Evolutionary conservation across 2,888 invertebrate species (phyloP), one percentile per base, ranked within the genome.

Genomic region (Operophtera brumata): DNA sequence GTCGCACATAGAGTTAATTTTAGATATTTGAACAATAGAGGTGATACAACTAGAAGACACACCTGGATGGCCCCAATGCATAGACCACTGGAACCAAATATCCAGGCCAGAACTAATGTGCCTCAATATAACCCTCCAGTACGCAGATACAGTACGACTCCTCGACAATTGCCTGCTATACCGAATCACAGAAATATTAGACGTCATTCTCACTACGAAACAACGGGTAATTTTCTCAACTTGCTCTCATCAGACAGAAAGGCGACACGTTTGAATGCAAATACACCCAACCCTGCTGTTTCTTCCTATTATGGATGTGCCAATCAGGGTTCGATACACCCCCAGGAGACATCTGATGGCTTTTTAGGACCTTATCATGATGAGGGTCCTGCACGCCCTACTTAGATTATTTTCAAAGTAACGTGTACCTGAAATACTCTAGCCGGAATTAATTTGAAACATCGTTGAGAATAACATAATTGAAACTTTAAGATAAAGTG

Each of bases 151-250:
- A 44, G 51, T 26, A 12, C 44, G 1, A 37, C 47, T 10, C 57
- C 48, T 14, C 52, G 57, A 1, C 48, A 52, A 10, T 34, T 57
- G n/a, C 57, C 57, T 5, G 37, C 47, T 26, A 32, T 52, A 37
- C 52, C 56, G 10, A 40, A 30, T n/a, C 26, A 12, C 2, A 45
- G 6, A 39, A 43, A 36, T 11, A 30, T 11, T 2, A 47, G 47
- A 48, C 52, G 52, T 14, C 51, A 52, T 37, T 57, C 56, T 10
- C 52, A 57, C 28, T 57, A 57, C 13, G 52, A 52, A 32, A 48
- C 52, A 12, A 37, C 57, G n/a, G 48, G 45, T 1, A 49, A 57
- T 41, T 52, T 52, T 13, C 20, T 52, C 2, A 35, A 45, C 36
- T 52, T 57, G 44, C 41, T 57, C 20, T n/a, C 37, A 12, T n/a